Percentiles rank a stretch among this genome's conserved stretches.
Evolutionary conservation across 2,888 invertebrate genomes (phyloP).

Genomic region (Ophraella communa): DNA sequence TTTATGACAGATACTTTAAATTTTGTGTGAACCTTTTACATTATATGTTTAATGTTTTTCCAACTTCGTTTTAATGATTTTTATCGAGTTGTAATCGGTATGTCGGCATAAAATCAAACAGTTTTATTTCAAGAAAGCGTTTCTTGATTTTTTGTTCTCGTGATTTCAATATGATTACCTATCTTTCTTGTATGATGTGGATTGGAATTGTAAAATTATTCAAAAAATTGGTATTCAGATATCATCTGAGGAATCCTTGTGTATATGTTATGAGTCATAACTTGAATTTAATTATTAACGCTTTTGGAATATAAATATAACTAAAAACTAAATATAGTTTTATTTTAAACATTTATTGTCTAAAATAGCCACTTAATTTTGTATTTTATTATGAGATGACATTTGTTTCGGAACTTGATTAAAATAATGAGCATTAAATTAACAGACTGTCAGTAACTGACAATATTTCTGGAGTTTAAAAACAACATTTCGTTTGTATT

Average conservation of each 20-base stretch:
- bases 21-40: not conserved
- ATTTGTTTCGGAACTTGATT: too few species aligned
- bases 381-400: too few species aligned
- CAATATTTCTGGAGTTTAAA: too few species aligned
- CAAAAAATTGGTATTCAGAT: conserved; percentile 11
- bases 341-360: too few species aligned
- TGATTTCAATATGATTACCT: conserved; percentile 32
- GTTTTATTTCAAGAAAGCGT: conserved; percentile 27
- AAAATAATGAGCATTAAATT: too few species aligned
- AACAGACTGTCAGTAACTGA: too few species aligned
- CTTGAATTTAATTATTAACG: not conserved
- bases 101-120: conserved; percentile 31
- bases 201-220: conserved; percentile 23
- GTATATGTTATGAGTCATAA: not conserved
- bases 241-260: not conserved
- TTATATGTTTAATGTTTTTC: not conserved
- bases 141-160: conserved; percentile 21
- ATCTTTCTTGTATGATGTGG: conserved; percentile 22
- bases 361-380: too few species aligned
- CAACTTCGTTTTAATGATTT: conserved; percentile 4
- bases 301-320: too few species aligned
- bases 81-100: conserved; percentile 34
- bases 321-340: too few species aligned
- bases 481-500: too few species aligned
- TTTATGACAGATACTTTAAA: not conserved